These are phyloP conservation scores for Austrofundulus limnaeus DNA, from an alignment of 2,113 vertebrate genomes.

Conservation along the genomic window DNA sequence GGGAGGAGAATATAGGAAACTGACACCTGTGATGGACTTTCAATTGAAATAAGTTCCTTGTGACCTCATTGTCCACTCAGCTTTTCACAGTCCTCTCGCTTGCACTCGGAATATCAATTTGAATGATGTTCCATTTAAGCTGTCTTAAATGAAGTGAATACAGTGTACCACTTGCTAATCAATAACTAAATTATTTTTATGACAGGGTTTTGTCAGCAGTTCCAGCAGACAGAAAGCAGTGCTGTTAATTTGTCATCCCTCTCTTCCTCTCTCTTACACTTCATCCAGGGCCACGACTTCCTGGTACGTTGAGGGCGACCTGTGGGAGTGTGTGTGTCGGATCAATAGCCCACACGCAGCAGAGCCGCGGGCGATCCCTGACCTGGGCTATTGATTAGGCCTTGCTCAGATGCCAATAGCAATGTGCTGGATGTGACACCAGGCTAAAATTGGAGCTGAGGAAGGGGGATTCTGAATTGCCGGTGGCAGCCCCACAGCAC, in stretches of 20 bases:
- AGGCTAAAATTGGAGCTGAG: conserved; percentile 74
- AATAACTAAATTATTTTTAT: conserved; percentile 48
- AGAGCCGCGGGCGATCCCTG: conserved; percentile 85
- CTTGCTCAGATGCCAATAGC: conserved; percentile 91
- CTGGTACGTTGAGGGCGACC: conserved; percentile 76
- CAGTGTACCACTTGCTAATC: conserved; percentile 35
- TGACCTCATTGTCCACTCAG: conserved; percentile 26
- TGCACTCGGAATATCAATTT: conserved; percentile 34
- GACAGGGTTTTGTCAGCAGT: conserved; percentile 44
- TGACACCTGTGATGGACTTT: conserved; percentile 6
- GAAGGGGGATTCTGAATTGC: conserved; percentile 84
- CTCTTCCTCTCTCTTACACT: conserved; percentile 24
- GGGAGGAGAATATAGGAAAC: background rate
- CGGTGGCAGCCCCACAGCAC: conserved; percentile 87
- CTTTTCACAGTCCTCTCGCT: conserved; percentile 29
- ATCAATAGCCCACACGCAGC: conserved; percentile 88
- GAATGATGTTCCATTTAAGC: conserved; percentile 35
- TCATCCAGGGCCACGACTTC: conserved; percentile 59
- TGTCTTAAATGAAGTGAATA: conserved; percentile 20
- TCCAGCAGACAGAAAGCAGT: conserved; percentile 32
- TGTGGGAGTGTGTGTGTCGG: conserved; percentile 85
- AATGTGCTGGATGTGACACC: conserved; percentile 86
- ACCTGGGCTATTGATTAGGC: conserved; percentile 90
- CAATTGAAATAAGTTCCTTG: conserved; percentile 11
- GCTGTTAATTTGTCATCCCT: conserved; percentile 59